Evolutionary conservation across 1,140 invertebrate species (phyloP).

Genomic region (Bilobella aurantiaca): DNA sequence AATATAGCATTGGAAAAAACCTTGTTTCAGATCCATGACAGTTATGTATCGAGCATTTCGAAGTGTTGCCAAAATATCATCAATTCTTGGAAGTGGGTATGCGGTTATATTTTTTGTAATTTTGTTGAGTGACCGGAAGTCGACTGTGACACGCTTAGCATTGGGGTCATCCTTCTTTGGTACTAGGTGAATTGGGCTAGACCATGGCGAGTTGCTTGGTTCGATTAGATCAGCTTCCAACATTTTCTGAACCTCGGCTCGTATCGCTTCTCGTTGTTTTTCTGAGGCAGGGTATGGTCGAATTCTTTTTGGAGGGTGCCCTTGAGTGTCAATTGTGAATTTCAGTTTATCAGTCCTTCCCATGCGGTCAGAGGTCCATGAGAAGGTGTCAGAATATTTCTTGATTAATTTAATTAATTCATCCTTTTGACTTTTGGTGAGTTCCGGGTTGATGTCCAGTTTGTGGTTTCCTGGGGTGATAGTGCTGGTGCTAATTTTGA

Average conservation of each 20-base stretch:
- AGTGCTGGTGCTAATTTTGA: too few species aligned
- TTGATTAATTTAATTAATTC: too few species aligned
- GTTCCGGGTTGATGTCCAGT: too few species aligned
- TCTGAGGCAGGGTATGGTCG: not conserved
- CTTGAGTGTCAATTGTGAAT: not conserved
- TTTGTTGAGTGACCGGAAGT: slow-evolving; percentile 42
- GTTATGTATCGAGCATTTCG: too few species aligned
- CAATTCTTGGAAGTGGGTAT: slow-evolving; percentile 43
- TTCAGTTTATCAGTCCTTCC: not conserved
- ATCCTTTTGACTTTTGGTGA: too few species aligned
- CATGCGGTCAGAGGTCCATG: not conserved
- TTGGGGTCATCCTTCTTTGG: slow-evolving; percentile 33
- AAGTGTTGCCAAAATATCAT: slow-evolving; percentile 39
- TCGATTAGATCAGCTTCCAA: not conserved
- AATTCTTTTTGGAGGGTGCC: not conserved
- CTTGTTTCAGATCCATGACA: too few species aligned
- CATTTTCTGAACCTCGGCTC: not conserved
- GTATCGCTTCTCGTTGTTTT: not conserved
- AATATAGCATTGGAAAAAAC: too few species aligned
- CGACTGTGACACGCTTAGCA: slow-evolving; percentile 39
- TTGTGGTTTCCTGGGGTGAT: too few species aligned
- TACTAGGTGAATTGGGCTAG: slow-evolving; percentile 28
- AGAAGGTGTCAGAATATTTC: too few species aligned
- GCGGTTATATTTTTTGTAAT: slow-evolving; percentile 36
- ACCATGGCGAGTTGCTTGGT: slow-evolving; percentile 18